Conservation (phyloP, 2,888 invertebrate genomes). For the Agonopterix heracliana region DNA sequence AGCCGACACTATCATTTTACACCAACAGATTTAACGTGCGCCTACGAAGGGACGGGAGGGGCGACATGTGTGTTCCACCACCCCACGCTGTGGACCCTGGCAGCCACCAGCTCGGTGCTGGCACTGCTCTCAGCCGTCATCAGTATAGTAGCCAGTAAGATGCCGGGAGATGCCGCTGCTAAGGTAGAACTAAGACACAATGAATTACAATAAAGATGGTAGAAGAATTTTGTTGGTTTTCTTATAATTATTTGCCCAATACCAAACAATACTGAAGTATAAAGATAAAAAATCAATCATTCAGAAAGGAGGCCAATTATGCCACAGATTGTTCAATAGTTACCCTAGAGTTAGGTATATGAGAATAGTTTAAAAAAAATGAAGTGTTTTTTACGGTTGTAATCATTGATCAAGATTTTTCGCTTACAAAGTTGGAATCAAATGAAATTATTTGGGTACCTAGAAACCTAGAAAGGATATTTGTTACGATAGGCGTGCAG, state of each 20-base stretch:
- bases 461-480: no score
- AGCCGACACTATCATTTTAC: no score
- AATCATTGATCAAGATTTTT: no score
- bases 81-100: conserved; percentile 32
- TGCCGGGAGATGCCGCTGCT: neutral
- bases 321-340: no score
- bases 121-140: conserved; percentile 30
- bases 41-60: conserved; percentile 27
- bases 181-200: neutral
- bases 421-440: no score
- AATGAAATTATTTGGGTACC: no score
- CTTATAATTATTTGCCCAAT: neutral
- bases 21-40: conserved; percentile 46
- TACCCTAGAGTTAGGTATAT: no score
- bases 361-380: no score
- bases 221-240: neutral
- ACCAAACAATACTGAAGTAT: neutral
- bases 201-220: neutral
- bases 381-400: no score
- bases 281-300: no score
- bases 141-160: conserved; percentile 25
- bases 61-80: conserved; percentile 43
- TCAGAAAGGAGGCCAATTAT: no score
- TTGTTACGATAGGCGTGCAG: no score
- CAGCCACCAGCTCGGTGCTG: conserved; percentile 34